Percentiles rank a stretch among this genome's conserved stretches.
phyloP scores from a whole-genome alignment of 2,113 vertebrate species.

The Ptyas mucosa region DNA sequence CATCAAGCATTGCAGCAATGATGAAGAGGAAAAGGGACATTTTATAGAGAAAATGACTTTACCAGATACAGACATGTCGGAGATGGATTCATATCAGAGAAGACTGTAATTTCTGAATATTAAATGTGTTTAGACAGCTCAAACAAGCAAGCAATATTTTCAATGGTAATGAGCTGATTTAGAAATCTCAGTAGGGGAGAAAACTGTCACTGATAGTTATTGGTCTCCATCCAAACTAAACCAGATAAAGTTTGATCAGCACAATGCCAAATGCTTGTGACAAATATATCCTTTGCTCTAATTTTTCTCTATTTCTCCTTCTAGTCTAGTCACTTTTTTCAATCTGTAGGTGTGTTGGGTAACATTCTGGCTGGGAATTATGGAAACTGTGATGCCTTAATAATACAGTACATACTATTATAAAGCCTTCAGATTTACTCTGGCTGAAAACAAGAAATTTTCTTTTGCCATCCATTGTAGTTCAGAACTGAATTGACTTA shows the following conservation, averaged over 20 bases:
- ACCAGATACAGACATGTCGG: background rate
- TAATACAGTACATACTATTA: background rate
- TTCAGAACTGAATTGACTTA: conserved; percentile 44
- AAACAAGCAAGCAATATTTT: background rate
- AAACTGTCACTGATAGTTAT: background rate
- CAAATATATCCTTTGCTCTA: background rate
- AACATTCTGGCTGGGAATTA: background rate
- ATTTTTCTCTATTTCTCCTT: background rate
- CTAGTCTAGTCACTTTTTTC: background rate
- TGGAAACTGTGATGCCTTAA: background rate
- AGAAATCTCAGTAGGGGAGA: background rate
- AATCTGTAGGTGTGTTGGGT: background rate
- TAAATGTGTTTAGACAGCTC: background rate
- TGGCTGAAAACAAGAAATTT: background rate
- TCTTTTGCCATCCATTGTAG: background rate
- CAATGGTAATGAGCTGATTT: background rate
- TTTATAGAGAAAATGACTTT: background rate
- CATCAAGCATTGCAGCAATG: background rate
- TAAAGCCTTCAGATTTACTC: background rate
- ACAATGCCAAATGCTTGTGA: background rate
- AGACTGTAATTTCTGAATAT: background rate
- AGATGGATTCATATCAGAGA: background rate
- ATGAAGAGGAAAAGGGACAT: background rate
- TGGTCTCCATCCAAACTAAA: background rate
- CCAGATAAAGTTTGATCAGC: background rate